Base-by-base conservation (phyloP, 2,888 invertebrate genomes). In the Clusia tigrina region DNA sequence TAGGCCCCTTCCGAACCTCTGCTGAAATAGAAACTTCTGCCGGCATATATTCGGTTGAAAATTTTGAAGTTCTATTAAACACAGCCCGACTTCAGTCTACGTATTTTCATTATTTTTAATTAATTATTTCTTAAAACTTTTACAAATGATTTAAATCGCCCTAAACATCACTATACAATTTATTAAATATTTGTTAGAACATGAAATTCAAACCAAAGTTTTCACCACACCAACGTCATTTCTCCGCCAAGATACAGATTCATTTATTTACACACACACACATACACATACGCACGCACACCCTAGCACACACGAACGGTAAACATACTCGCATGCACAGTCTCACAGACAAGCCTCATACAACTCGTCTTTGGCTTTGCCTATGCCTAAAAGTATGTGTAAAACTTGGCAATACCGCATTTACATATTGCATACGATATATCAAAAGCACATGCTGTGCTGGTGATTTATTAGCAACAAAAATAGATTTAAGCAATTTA, bases 401-500 rank as follows among this genome's bases (percentile, higher is more conserved):
- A 48, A 48, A 48, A 22, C 10, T 22, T 18, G 22, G 48, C 22
- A 18, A 48, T 20, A 22, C 15, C 60, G 46, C 25, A 60, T 60
- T 62, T 55, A 24, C 60, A 62, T 60, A 57, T 52, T 18, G 20
- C 48, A 48, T 42, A 20, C 48, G 42, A 48, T 48, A 48, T 48
- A 32, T 46, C 38, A 18, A 12, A 42, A 12, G 46, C 46, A 56
- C 51, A 59, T 25, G 51, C 42, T 51, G 54, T 58, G 58, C 12
- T 65, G 26, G 73, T 79, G 79, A 79, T 80, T 79, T 79, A 79
- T 79, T 74, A 74, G 74, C 77, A 74, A 77, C 74, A 77, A 77
- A 76, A 74, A 74, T 78, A 79, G 78, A 79, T 80, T 80, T 79
- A 80, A 79, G 76, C 78, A 78, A 79, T 79, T 80, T 79, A 79